Evolutionary conservation across 2,797 vertebrate genomes (phyloP).

Genomic region (Bothrops alternatus): DNA sequence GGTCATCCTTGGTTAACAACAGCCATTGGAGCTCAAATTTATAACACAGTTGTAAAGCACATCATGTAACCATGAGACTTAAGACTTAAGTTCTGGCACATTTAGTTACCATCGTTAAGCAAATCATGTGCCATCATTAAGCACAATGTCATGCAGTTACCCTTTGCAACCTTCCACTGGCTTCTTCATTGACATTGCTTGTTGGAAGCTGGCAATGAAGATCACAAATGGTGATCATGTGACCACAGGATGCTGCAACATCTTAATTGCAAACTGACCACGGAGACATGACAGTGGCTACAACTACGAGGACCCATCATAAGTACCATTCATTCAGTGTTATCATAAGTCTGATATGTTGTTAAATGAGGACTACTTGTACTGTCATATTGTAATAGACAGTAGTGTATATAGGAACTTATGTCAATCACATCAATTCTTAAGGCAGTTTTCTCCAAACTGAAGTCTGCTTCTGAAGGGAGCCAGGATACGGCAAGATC

Average conservation of each 20-base stretch:
- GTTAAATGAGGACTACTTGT: background rate
- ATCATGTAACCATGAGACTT: background rate
- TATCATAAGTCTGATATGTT: background rate
- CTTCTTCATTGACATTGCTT: background rate
- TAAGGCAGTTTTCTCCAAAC: background rate
- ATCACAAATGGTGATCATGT: background rate
- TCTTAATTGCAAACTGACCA: background rate
- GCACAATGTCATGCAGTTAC: background rate
- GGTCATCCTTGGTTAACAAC: background rate
- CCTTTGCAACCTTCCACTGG: background rate
- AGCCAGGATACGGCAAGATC: background rate
- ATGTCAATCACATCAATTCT: background rate
- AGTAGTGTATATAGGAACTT: background rate
- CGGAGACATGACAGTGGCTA: too few species aligned
- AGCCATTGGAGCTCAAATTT: background rate
- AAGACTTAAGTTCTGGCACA: background rate
- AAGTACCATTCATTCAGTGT: background rate
- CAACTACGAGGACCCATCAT: background rate
- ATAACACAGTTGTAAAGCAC: background rate
- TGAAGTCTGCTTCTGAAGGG: background rate
- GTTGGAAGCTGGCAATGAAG: background rate
- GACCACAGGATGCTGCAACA: background rate
- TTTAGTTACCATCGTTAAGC: background rate
- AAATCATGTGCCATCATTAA: background rate
- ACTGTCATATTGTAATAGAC: background rate